These are phyloP conservation scores for Drosophila yooni DNA, from an alignment of 2,888 invertebrate genomes.

Conservation along the genomic window DNA sequence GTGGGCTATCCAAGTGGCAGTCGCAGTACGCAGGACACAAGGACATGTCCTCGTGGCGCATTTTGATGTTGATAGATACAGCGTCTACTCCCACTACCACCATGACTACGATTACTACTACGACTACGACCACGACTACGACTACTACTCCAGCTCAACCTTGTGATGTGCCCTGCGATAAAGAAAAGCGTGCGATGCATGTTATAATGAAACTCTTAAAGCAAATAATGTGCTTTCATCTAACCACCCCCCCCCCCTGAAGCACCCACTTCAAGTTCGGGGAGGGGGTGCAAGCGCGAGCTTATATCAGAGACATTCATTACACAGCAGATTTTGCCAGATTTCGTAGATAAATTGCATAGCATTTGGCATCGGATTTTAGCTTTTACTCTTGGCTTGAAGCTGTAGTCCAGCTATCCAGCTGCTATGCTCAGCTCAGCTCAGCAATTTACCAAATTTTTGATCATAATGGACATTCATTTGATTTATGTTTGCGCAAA, in stretches of 20 bases:
- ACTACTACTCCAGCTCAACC: constrained; percentile 25
- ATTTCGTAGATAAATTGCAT: constrained; percentile 76
- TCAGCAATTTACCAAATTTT: constrained; percentile 3
- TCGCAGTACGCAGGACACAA: constrained; percentile 9
- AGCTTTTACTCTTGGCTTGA: constrained; percentile 34
- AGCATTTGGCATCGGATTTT: constrained; percentile 76
- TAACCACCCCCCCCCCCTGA: not conserved
- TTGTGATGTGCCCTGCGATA: constrained; percentile 68
- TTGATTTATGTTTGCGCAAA: constrained; percentile 45
- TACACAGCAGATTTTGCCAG: constrained; percentile 75
- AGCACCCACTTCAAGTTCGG: constrained; percentile 9
- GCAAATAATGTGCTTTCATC: constrained; percentile 68
- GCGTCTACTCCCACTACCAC: constrained; percentile 10
- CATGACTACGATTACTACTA: constrained; percentile 8
- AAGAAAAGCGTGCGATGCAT: constrained; percentile 76
- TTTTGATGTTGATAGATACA: constrained; percentile 75
- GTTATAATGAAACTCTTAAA: constrained; percentile 80
- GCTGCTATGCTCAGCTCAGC: constrained; percentile 12
- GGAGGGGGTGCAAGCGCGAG: constrained; percentile 22
- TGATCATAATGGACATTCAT: constrained; percentile 42
- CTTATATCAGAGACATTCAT: constrained; percentile 64
- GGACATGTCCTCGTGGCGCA: constrained; percentile 41
- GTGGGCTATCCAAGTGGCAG: constrained; percentile 42
- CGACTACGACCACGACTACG: constrained; percentile 14
- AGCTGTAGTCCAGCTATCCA: not conserved